phyloP scores from a whole-genome alignment of 2,888 invertebrate species.

The Dasypogon diadema region DNA sequence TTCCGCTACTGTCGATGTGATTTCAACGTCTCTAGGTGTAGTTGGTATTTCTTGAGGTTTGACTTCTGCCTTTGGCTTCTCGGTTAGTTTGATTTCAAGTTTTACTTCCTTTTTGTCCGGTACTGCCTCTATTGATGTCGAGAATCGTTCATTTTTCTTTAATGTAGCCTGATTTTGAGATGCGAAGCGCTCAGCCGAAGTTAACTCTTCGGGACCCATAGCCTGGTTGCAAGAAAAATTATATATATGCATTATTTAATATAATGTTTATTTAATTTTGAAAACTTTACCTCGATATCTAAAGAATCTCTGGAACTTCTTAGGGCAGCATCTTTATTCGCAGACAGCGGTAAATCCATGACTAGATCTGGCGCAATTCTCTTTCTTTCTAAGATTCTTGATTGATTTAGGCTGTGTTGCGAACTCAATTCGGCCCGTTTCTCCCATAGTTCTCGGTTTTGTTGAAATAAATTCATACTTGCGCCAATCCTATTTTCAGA shows the following conservation, averaged over 20 bases:
- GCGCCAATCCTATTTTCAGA: constrained; percentile 55
- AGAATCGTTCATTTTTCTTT: constrained; percentile 73
- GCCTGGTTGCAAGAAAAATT: constrained; percentile 61
- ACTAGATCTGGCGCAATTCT: constrained; percentile 82
- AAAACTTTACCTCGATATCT: constrained; percentile 59
- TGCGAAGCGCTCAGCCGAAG: constrained; percentile 82
- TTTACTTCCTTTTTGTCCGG: constrained; percentile 57
- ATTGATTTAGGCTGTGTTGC: constrained; percentile 68
- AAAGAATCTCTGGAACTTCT: constrained; percentile 62
- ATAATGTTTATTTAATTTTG: background rate
- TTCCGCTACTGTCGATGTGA: constrained; percentile 37
- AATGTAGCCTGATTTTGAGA: constrained; percentile 83
- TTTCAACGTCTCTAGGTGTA: background rate
- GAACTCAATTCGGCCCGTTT: constrained; percentile 72
- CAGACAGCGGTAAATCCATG: constrained; percentile 81
- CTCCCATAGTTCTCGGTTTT: constrained; percentile 75
- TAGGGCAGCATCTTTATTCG: constrained; percentile 64
- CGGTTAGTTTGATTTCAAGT: constrained; percentile 57
- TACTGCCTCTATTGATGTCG: constrained; percentile 53
- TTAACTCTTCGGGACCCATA: constrained; percentile 74
- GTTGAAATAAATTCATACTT: constrained; percentile 58
- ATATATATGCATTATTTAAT: constrained; percentile 65
- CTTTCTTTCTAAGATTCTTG: constrained; percentile 60
- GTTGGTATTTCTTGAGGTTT: constrained; percentile 56
- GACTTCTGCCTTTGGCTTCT: constrained; percentile 57